A percentile compares a stretch with the other conserved stretches of the same genome.
phyloP scores from a whole-genome alignment of 2,797 vertebrate genomes.

The Gadopsis marmoratus region DNA sequence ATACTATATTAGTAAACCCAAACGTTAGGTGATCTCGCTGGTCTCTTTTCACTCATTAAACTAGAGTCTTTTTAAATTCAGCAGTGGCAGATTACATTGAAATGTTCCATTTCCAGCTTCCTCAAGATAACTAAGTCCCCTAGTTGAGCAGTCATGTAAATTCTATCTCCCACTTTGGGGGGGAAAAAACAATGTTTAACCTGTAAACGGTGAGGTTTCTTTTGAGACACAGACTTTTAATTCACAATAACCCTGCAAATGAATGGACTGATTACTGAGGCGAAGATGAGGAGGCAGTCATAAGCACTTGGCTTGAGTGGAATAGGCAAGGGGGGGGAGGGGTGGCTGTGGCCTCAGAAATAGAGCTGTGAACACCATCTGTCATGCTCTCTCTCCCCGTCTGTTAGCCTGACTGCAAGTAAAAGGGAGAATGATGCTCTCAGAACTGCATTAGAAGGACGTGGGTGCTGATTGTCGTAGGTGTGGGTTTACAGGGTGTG shows the following conservation, averaged over 20 bases:
- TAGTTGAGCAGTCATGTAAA: conserved; percentile 20
- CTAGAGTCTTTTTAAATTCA: conserved; percentile 12
- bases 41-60: conserved; percentile 9
- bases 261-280: conserved; percentile 84
- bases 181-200: conserved; percentile 57
- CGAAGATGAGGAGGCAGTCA: conserved; percentile 81
- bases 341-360: conserved; percentile 87
- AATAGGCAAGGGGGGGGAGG: conserved; percentile 70
- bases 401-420: conserved; percentile 87
- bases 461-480: conserved; percentile 86
- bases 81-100: conserved; percentile 3
- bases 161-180: conserved; percentile 16
- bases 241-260: conserved; percentile 85
- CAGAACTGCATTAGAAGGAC: conserved; percentile 81
- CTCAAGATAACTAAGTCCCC: conserved; percentile 25
- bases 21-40: neutral
- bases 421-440: conserved; percentile 82
- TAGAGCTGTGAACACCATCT: conserved; percentile 93
- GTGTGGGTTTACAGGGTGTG: conserved; percentile 84
- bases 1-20: neutral
- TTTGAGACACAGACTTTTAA: conserved; percentile 75
- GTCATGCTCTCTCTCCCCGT: conserved; percentile 88
- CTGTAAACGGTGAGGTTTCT: conserved; percentile 67
- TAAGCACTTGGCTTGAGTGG: conserved; percentile 84
- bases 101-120: neutral